Base-by-base conservation (phyloP, 2,888 invertebrate genomes). In the Heliconius sara region DNA sequence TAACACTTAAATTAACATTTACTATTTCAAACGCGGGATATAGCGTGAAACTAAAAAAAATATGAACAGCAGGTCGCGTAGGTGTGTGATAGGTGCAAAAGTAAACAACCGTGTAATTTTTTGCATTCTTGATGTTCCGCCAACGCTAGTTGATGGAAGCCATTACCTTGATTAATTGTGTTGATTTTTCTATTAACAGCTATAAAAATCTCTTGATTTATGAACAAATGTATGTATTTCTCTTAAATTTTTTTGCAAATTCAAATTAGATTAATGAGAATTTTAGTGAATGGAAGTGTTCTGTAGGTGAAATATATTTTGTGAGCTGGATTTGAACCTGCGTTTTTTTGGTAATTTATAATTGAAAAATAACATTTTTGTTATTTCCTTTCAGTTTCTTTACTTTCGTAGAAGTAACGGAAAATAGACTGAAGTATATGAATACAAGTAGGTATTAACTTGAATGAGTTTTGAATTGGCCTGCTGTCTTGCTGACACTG, bases 81-180 rank as follows among this genome's bases (percentile, higher is more conserved):
- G 67, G 76, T 68, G 73, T 76, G 30, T 13, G 27, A 63, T 52
- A 77, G 81, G 81, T 79, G 79, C 34, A 63, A 75, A 79, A 34
- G 52, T 47, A 25, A 25, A 78, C 71, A 77, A 76, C 27, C 65
- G 66, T n/a, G 68, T 52, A 63, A 66, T 77, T 81, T 79, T 77
- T 72, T 52, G 66, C 75, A 71, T 82, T 82, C 82, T 82, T 82
- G 82, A 80, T 43, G 34, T n/a, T 34, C 12, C 76, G 82, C 82
- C 82, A 82, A 52, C 27, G 60, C 60, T 63, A 47, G 82, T 79
- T 78, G 78, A 73, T 79, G 79, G 57, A 63, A 39, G 76, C 78
- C 66, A 77, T 82, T 82, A 79, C 67, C 57, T 77, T 77, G 80
- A 82, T 82, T 80, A 80, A 79, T 71, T 79, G 63, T 78, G 72